These are phyloP conservation scores for Rhineura floridana DNA, from an alignment of 2,113 vertebrate species.

Conservation along the genomic window DNA sequence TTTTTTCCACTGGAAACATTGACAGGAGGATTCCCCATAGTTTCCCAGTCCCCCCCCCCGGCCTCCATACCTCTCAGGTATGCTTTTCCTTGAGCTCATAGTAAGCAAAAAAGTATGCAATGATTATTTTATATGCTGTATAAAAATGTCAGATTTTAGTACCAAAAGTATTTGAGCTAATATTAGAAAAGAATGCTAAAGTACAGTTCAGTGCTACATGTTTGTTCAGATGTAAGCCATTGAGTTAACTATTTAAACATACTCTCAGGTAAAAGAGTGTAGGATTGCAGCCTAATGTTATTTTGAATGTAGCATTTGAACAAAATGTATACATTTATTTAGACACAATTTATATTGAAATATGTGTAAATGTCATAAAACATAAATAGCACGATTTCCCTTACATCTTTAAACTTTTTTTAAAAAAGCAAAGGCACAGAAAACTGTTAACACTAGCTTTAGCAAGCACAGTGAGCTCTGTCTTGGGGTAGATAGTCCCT, in stretches of 20 bases:
- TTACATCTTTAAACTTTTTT: not conserved
- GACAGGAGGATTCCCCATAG: too few relatives aligned
- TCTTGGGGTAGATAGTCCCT: too few relatives aligned
- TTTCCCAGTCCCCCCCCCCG: too few relatives aligned
- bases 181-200: too few relatives aligned
- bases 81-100: too few relatives aligned
- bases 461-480: too few relatives aligned
- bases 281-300: not conserved
- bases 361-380: not conserved
- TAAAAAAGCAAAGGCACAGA: not conserved
- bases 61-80: too few relatives aligned
- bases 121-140: not conserved
- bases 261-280: not conserved
- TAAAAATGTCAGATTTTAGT: not conserved
- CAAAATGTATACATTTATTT: not conserved
- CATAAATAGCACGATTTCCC: not conserved
- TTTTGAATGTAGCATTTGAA: not conserved
- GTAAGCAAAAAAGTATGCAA: not conserved
- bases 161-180: not conserved
- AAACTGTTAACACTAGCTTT: too few relatives aligned
- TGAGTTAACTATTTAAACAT: not conserved
- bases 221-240: not conserved
- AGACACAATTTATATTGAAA: not conserved
- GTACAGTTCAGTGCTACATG: not conserved
- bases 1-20: too few relatives aligned